Evolutionary conservation across 1,140 invertebrate species (phyloP), one percentile per base, ranked within the genome.

Genomic region (Drosophila virilis): DNA sequence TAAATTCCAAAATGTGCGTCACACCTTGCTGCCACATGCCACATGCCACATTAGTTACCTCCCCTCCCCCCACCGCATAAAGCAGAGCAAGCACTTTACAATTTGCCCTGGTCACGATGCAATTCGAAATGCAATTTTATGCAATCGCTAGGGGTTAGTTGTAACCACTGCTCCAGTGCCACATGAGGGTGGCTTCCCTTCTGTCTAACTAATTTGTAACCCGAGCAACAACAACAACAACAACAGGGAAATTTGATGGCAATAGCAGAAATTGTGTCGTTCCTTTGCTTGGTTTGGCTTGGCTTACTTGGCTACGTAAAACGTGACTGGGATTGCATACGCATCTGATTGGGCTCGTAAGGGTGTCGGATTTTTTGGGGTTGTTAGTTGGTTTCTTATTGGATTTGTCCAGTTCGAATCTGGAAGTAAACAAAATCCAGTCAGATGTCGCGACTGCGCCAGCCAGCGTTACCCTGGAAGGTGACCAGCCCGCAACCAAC

Each of bases 61-160:
- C 8, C 8, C 10, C 13, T n/a, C 1, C 10, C 28, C 10, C 13
- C 28, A 1, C 10, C 28, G 33, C 61, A 35, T 60, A 62, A 51
- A 40, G 61, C 37, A 69, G 69, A 38, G 37, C 48, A 40, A 78
- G 73, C 78, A 70, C 74, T 45, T 72, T 62, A 67, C 78, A 78
- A 86, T 83, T 88, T 89, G 84, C 68, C 68, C 79, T 67, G 77
- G 83, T 86, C 83, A 86, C 83, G 83, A 77, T 86, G 83, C 84
- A 88, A 68, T 86, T 88, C 68, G 17, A 77, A 86, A 86, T 86
- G 83, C 83, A 88, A 74, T 86, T 86, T 86, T 79, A 86, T 88
- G 82, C 82, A 86, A 73, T 54, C 65, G 40, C 51, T 46, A 7
- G 46, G 55, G 69, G 66, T 79, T 71, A 62, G 64, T 51, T 86